Base-by-base conservation (phyloP, 2,113 vertebrate genomes). In the Chaetorhynchus papuensis region DNA sequence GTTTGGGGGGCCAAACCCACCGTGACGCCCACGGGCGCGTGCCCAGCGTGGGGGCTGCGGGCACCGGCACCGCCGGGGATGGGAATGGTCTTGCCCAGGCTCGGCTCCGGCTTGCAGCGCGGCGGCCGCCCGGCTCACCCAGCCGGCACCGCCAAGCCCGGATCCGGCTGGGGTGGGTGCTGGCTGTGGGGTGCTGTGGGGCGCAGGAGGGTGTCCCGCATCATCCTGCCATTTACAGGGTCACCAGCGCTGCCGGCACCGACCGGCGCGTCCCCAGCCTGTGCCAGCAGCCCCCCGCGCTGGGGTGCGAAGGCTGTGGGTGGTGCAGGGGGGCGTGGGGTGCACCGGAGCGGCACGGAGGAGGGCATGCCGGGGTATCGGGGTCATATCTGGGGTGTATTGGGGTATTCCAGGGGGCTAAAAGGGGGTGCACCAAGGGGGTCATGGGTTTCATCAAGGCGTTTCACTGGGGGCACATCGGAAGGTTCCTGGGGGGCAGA, bases 51-150 rank as follows among this genome's bases (percentile, higher is more conserved):
- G 76, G 87, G 68, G 76, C 87, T 65, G 95, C 1, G 44, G 92
- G 94, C 90, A 93, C 37, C 5, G n/a, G 92, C 68, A 44, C 80
- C 6, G 10, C 76, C 41, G 8, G 60, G 77, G 81, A 95, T 33
- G 69, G 16, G 92, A 93, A 89, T 23, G 15, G 4, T 95, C 96
- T 94, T 93, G 92, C 96, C 94, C 90, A 20, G 90, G 94, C 81
- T 93, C 96, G 87, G 94, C 90, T 91, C 41, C 0, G 35, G 90
- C 96, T 95, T 93, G 96, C 84, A 89, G 37, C 20, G 13, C 68
- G 28, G 47, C 53, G 4, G 52, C 52, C 20, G 23, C 92, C 64
- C 20, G 7, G 94, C 90, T 64, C 69, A 54, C 60, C 87, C 65
- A 20, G 26, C 71, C 76, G 8, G 83, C 86, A 35, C 63, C 30